Evolutionary conservation across 2,797 vertebrate genomes (phyloP), one percentile per base, ranked within the genome.

Genomic region (Spinus olivaceus): DNA sequence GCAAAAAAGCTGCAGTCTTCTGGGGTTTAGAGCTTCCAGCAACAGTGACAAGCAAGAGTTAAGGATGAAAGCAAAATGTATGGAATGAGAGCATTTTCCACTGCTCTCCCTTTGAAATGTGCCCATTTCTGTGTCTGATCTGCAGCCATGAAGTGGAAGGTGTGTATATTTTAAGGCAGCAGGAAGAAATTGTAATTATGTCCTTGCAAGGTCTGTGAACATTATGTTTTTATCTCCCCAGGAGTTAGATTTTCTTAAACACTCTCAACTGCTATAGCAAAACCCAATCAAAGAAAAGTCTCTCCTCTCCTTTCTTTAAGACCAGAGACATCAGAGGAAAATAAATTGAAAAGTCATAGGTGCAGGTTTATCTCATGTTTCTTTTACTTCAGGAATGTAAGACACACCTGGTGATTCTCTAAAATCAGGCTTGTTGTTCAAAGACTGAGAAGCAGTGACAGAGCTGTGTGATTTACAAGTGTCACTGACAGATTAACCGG

Each of bases 141-240:
- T 78, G 30, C 35, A 81, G 14, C 35, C 37, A 42, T 83, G 61
- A 86, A 85, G n/a, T 63, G 17, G 39, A 71, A 93, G 28, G 22
- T 83, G 12, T 78, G 23, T 23, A 60, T 57, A 88, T 88, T 91
- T 96, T 87, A 92, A 82, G 82, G 17, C n/a, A 71, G 32, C n/a
- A 84, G 88, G 91, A 94, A 65, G 20, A 18, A 95, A 93, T 61
- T 81, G 23, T 90, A 97, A 96, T 94, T 97, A 91, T 42, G 51
- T 35, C 94, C 69, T 95, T 90, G 37, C 53, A 92, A 92, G 81
- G 53, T n/a, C 88, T 74, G 32, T 72, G 65, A 95, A 71, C n/a
- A 64, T 59, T 56, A 63, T 60, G 35, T 65, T 96, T 92, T 95
- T 93, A 78, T 94, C 80, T 96, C 88, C 33, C n/a, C 60, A 32